Base-by-base conservation (phyloP, 2,888 invertebrate genomes). In the Ennomos quercinarius region DNA sequence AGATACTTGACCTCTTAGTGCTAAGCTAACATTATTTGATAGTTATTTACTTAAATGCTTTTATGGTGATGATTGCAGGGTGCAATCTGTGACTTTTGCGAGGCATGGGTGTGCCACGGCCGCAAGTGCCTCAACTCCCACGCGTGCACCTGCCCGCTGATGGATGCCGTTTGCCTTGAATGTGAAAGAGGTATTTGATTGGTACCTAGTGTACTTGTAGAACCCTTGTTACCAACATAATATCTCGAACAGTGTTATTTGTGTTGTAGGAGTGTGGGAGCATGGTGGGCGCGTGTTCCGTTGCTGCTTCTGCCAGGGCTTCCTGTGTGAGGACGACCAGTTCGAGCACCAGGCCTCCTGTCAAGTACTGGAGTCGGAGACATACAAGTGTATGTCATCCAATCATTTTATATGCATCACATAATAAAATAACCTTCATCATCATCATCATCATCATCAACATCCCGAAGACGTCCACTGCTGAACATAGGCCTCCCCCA, bases 281-380 rank as follows among this genome's bases (percentile, higher is more conserved):
- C 99, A 99, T 78, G 99, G 99, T 17, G 98, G 98, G 0, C 94
- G 98, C 53, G 96, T 98, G 71, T 99, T 98, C 84, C 95, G 96
- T 72, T 99, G 99, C 83, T 97, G 97, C 37, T 99, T 97, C 90
- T 99, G 99, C 83, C 93, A 95, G 72, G 97, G 96, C 47, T 98
- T 95, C 79, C 92, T 97, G 5, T 99, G 99, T 85, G 98, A 98
- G 89, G 98, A 98, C 87, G 98, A 98, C 87, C 98, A 98, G 87
- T 98, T 98, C 90, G 99, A 99, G 88, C 99, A 99, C 90, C 99
- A 99, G 89, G 99, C 99, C 4, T 98, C 97, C 0, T 99, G 98
- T 83, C 98, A 99, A 93, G 97, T 98, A 60, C 91, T 99, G 8
- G 99, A 99, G 81, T 96, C 98, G 0, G 99, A 99, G 89, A 98